Conservation (phyloP, 2,113 vertebrate genomes). For the Bambusicola thoracicus region DNA sequence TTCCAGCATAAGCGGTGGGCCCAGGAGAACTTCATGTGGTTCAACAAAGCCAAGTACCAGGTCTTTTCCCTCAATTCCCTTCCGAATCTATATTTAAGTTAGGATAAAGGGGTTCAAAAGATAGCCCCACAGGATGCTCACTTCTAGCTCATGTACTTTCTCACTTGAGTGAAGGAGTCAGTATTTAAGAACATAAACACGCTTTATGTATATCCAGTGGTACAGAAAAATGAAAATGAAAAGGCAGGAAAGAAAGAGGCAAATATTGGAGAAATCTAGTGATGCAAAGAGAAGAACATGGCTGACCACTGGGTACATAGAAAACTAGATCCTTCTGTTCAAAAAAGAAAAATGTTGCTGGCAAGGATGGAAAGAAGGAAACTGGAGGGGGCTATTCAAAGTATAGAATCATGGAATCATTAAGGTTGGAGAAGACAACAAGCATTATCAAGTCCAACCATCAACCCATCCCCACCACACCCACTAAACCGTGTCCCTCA, state of each 20-base stretch:
- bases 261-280: not conserved
- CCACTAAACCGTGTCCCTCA: too few species aligned
- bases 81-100: not conserved
- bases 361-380: not conserved
- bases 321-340: not conserved
- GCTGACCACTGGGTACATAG: not conserved
- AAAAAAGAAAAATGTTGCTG: not conserved
- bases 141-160: not conserved
- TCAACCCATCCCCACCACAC: too few species aligned
- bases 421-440: too few species aligned
- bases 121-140: accelerated
- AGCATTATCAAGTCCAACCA: too few species aligned
- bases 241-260: not conserved
- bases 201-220: not conserved
- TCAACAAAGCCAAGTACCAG: too few species aligned
- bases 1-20: not conserved
- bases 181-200: not conserved
- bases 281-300: not conserved
- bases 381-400: not conserved
- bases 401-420: not conserved
- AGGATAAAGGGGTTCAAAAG: not conserved
- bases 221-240: not conserved
- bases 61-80: not conserved
- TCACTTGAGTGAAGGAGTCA: not conserved
- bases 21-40: too few species aligned